Conservation (phyloP, 2,113 vertebrate species). For the Petroica traversi region DNA sequence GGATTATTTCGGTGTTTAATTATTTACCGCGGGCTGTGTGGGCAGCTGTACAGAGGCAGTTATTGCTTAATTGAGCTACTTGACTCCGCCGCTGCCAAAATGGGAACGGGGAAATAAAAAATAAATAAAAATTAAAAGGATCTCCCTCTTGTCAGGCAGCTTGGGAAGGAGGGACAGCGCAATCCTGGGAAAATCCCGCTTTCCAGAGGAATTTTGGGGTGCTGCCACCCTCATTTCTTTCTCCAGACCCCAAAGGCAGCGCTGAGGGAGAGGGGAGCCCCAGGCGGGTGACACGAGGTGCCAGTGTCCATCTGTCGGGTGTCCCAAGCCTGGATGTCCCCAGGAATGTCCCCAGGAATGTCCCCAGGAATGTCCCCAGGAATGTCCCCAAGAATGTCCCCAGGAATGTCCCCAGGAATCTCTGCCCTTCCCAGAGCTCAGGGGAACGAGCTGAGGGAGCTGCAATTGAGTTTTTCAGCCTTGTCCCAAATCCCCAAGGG, state of each 20-base stretch:
- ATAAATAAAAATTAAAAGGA: too few relatives aligned
- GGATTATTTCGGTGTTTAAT: slow-evolving; percentile 65
- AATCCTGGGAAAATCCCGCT: fast-evolving
- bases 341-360: fast-evolving
- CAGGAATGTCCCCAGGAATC: fast-evolving
- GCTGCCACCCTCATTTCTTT: background rate
- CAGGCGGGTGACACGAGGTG: fast-evolving
- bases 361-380: fast-evolving
- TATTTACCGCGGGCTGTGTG: slow-evolving; percentile 62
- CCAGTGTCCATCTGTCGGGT: fast-evolving
- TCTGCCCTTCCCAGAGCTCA: background rate
- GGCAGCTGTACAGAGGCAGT: slow-evolving; percentile 61
- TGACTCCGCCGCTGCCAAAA: slow-evolving; percentile 61
- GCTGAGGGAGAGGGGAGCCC: background rate
- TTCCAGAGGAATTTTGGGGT: background rate
- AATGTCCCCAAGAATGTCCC: too few relatives aligned
- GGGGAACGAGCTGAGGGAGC: background rate
- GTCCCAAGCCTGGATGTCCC: fast-evolving
- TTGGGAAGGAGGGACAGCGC: background rate
- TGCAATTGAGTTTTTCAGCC: background rate
- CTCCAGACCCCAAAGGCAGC: background rate
- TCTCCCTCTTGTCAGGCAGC: background rate
- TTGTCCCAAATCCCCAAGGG: background rate
- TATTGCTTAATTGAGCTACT: slow-evolving; percentile 69
- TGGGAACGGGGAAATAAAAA: background rate